Percentiles rank a stretch among this genome's conserved stretches.
phyloP scores from a whole-genome alignment of 1,140 invertebrate species.

The Plodia interpunctella region DNA sequence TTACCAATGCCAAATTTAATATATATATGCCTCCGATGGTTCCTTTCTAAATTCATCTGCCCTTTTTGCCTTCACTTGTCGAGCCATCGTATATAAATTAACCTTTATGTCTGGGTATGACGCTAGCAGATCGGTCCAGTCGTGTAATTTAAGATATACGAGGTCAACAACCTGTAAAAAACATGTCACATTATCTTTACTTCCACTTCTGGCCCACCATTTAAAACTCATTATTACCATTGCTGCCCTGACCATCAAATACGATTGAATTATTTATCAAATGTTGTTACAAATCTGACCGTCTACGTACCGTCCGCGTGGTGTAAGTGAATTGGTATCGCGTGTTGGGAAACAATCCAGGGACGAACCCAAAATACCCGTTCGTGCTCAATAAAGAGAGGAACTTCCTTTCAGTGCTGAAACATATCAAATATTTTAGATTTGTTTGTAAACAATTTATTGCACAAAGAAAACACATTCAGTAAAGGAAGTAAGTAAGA shows the following conservation, averaged over 20 bases:
- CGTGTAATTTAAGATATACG: conserved; percentile 34
- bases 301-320: conserved; percentile 44
- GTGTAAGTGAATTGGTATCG: conserved; percentile 47
- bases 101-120: conserved; percentile 44
- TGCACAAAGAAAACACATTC: too few species aligned
- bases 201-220: too few species aligned
- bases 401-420: conserved; percentile 48
- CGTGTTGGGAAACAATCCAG: conserved; percentile 45
- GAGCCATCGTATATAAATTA: conserved; percentile 30
- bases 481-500: too few species aligned
- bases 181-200: neutral
- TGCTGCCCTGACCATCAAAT: too few species aligned
- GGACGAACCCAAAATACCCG: conserved; percentile 54
- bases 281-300: too few species aligned
- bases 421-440: conserved; percentile 11
- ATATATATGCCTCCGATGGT: neutral
- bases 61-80: conserved; percentile 20
- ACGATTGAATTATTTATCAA: too few species aligned
- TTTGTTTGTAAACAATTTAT: too few species aligned
- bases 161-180: conserved; percentile 48
- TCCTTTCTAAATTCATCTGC: neutral
- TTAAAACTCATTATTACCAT: too few species aligned
- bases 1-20: too few species aligned
- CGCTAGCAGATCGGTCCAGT: conserved; percentile 48
- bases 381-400: conserved; percentile 44